Base-by-base conservation (phyloP, 2,797 vertebrate genomes). In the Atherinosoma microstoma region DNA sequence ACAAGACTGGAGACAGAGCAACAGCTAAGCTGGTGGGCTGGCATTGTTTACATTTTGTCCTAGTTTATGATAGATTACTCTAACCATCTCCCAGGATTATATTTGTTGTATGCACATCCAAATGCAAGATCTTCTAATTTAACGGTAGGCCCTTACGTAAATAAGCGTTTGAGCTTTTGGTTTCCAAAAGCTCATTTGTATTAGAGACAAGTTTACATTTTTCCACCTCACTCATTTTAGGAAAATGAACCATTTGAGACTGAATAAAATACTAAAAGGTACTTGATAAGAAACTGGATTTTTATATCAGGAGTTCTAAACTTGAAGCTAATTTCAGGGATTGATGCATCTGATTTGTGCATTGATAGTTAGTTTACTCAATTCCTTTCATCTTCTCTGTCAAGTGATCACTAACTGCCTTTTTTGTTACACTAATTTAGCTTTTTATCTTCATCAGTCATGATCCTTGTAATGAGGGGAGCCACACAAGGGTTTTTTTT, bases 371-470 rank as follows among this genome's bases (percentile, higher is more conserved):
- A 76, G 58, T 61, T 78, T 61, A 42, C 51, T 61, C 51, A 2
- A 45, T 77, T 74, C 68, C 73, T 68, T 76, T 88, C 70, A 53
- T 78, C 67, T 24, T 40, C 24, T 1, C 35, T 29, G 27, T 75
- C 64, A 42, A 42, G 40, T 34, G 36, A 65, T 57, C 76, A 61
- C 57, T 65, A 27, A 72, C 40, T 74, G 64, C 66, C 64, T 58
- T 73, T 40, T 73, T 83, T 76, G 63, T 78, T 59, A 56, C 76
- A 38, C 13, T 81, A 76, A 85, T 87, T 83, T 84, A 78, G 73
- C 80, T 76, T 60, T 56, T 73, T 64, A 67, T 86, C 56, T 77
- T 84, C 42, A 68, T 78, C 64, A 57, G 77, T 72, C 3, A 16
- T 61, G 30, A 35, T 32, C 32, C 4, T 4, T 71, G 22, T 84